Evolutionary conservation across 2,797 vertebrate genomes (phyloP).

Genomic region (Chloroceryle inda): DNA sequence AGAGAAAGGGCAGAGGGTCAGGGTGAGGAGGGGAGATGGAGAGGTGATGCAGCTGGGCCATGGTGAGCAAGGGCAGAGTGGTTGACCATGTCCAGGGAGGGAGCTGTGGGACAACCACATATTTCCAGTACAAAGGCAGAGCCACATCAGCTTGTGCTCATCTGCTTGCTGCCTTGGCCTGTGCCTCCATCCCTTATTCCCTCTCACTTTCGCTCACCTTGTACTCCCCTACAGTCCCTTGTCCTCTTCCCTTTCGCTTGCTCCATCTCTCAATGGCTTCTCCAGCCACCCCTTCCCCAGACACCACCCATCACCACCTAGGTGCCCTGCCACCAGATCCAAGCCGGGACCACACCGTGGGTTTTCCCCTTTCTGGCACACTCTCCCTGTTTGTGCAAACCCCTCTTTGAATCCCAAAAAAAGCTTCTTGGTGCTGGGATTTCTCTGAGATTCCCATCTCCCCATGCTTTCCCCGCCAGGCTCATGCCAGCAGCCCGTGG

Average conservation of each 20-base stretch:
- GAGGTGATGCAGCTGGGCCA: neutral
- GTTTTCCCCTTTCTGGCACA: neutral
- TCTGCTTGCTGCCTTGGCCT: neutral
- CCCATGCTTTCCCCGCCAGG: rapidly evolving
- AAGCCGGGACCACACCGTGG: rapidly evolving
- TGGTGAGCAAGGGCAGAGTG: neutral
- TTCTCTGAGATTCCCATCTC: neutral
- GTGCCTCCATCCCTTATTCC: neutral
- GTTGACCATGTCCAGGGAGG: neutral
- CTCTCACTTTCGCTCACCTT: neutral
- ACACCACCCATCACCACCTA: rapidly evolving
- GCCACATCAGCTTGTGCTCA: neutral
- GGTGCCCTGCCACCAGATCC: neutral
- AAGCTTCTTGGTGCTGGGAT: neutral
- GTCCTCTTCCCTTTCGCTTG: neutral
- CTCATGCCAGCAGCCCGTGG: neutral
- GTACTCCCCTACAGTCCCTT: neutral
- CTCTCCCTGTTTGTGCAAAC: neutral
- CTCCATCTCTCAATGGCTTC: neutral
- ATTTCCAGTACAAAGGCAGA: neutral
- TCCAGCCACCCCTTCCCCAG: neutral
- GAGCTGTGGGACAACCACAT: rapidly evolving
- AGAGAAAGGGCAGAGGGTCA: rapidly evolving
- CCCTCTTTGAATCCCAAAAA: neutral
- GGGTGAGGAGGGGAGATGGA: neutral